A percentile compares a stretch with the other conserved stretches of the same genome.
Evolutionary conservation across 2,888 invertebrate species (phyloP).

Genomic region (Sinodicranocentrus sp.): DNA sequence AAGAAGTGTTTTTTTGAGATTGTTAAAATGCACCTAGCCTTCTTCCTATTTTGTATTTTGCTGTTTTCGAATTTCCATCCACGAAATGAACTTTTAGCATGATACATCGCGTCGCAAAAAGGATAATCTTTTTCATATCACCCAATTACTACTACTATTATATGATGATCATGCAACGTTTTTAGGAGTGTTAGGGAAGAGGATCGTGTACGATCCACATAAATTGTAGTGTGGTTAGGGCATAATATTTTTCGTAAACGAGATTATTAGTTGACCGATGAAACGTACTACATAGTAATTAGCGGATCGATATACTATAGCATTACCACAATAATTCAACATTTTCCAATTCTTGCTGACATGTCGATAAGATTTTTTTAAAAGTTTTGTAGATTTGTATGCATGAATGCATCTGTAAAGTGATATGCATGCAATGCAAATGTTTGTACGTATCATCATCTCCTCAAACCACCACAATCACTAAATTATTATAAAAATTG

Average conservation of each 20-base stretch:
- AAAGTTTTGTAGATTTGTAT: conserved; percentile 33
- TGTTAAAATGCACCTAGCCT: too few relatives aligned
- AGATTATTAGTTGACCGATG: conserved; percentile 63
- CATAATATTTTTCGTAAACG: conserved; percentile 58
- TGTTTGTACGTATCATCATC: conserved; percentile 25
- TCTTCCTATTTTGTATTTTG: background rate
- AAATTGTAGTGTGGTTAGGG: conserved; percentile 17
- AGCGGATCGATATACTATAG: conserved; percentile 47
- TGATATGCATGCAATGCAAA: conserved; percentile 43
- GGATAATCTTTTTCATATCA: too few relatives aligned
- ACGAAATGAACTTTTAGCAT: background rate
- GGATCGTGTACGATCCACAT: background rate
- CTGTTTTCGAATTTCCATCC: background rate
- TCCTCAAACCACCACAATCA: background rate
- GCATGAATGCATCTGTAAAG: conserved; percentile 53
- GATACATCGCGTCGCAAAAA: too few relatives aligned
- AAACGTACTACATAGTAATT: conserved; percentile 62
- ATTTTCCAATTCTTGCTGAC: conserved; percentile 54
- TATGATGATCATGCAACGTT: conserved; percentile 3
- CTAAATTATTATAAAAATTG: conserved; percentile 45
- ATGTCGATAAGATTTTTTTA: conserved; percentile 51
- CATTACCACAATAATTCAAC: conserved; percentile 13
- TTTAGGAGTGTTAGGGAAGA: background rate
- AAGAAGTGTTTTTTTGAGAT: too few relatives aligned
- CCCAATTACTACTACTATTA: too few relatives aligned